These are phyloP conservation scores for Balaenoptera acutorostrata DNA, from an alignment of 2,113 vertebrate species.

Conservation along the genomic window DNA sequence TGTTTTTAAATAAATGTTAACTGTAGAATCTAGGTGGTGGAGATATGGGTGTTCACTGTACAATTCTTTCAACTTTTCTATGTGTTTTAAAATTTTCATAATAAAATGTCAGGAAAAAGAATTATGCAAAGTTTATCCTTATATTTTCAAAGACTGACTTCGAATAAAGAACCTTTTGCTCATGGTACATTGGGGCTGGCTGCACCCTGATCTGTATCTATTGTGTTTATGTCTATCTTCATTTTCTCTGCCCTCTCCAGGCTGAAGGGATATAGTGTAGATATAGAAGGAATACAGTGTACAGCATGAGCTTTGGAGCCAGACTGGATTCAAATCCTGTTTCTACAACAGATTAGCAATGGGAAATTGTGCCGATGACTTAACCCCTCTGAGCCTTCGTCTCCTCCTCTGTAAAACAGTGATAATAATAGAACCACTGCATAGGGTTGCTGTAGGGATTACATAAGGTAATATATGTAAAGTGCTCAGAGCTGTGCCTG, in stretches of 20 bases:
- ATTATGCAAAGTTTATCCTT: not conserved
- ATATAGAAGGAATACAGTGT: not conserved
- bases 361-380: not conserved
- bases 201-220: not conserved
- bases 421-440: not conserved
- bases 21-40: not conserved
- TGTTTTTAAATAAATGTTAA: not conserved
- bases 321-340: not conserved
- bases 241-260: not conserved
- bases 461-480: not conserved
- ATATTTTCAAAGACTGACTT: not conserved
- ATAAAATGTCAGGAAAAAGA: not conserved
- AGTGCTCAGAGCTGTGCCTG: not conserved
- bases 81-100: constrained; percentile 24
- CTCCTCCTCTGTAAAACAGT: not conserved
- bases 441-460: not conserved
- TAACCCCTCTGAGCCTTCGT: not conserved
- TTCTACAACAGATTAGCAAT: not conserved
- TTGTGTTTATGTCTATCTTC: not conserved
- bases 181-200: not conserved
- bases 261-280: not conserved
- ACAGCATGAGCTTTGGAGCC: not conserved
- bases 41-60: not conserved
- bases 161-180: constrained; percentile 8
- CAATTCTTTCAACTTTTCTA: not conserved